Evolutionary conservation across 2,888 invertebrate genomes (phyloP).

Genomic region (Apamea epomidion): DNA sequence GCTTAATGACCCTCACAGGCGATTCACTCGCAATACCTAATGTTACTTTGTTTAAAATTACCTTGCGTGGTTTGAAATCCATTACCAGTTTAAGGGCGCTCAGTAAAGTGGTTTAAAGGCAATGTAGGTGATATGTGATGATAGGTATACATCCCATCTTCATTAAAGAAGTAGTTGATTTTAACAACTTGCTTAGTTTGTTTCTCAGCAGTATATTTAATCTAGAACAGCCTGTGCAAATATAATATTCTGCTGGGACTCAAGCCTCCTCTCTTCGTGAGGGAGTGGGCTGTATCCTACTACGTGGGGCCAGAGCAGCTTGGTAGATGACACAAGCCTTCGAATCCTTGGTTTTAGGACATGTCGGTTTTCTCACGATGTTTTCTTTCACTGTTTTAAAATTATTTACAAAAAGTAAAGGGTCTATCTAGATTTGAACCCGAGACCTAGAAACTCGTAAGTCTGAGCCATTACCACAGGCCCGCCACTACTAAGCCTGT

Average conservation of each 20-base stretch:
- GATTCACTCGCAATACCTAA: slow-evolving; percentile 28
- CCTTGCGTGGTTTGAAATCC: slow-evolving; percentile 27
- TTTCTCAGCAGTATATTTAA: neutral
- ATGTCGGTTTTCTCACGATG: no score
- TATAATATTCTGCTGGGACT: neutral
- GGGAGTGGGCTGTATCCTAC: no score
- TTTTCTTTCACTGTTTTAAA: neutral
- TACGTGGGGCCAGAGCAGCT: no score
- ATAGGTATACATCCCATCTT: neutral
- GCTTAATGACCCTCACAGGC: slow-evolving; percentile 47
- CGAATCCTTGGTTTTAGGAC: neutral
- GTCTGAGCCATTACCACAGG: neutral
- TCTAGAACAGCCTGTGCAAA: neutral
- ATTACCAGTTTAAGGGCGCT: slow-evolving; percentile 26
- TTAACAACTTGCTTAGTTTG: neutral
- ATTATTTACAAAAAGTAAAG: no score
- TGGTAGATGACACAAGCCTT: neutral
- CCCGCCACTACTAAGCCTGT: neutral
- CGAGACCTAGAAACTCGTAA: neutral
- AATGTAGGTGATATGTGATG: neutral
- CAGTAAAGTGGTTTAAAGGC: neutral
- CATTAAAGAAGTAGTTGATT: neutral
- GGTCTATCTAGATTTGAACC: neutral
- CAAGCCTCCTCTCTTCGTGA: no score
- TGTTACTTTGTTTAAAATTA: slow-evolving; percentile 60